Evolutionary conservation across 2,113 vertebrate species (phyloP), one percentile per base, ranked within the genome.

Genomic region (Datnioides undecimradiatus): DNA sequence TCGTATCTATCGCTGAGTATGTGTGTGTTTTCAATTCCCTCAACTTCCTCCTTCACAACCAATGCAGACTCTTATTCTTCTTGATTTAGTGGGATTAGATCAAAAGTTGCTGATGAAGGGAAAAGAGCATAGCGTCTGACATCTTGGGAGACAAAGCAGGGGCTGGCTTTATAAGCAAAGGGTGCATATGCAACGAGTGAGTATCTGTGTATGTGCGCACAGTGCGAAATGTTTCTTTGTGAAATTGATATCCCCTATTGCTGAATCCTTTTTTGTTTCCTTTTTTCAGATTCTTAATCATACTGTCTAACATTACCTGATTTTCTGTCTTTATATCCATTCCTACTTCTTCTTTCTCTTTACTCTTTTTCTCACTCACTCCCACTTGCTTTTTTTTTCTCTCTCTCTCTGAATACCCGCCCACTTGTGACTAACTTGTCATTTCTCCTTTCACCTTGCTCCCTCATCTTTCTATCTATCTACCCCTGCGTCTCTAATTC

Each of bases 61-160:
- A 70, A 88, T 84, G 48, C 46, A 11, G 13, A 52, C 66, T 82
- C 57, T 73, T 85, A 84, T 89, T 91, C 73, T 59, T 92, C 88
- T 89, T 88, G 86, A 91, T 91, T 90, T 90, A 90, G 74, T 17
- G 40, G 69, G 76, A 89, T 82, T 79, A 81, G 74, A 86, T 88
- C 54, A 59, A 54, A 82, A 86, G 79, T 71, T 89, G 91, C 90
- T 92, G 92, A 91, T 54, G 0, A 34, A 67, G 71, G 78, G 49
- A 80, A 91, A 90, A 58, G n/a, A 69, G 52, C 49, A 5, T 66
- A 49, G 46, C n/a, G 58, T 67, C 79, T 82, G 77, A 77, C 8
- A 31, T 88, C 75, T 76, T 72, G 59, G 70, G 87, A 90, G 78
- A 88, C 80, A 76, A 84, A 80, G 76, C 68, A 54, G 65, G 34